Conservation (phyloP, 2,888 invertebrate genomes). For the Dastarcus helophoroides region DNA sequence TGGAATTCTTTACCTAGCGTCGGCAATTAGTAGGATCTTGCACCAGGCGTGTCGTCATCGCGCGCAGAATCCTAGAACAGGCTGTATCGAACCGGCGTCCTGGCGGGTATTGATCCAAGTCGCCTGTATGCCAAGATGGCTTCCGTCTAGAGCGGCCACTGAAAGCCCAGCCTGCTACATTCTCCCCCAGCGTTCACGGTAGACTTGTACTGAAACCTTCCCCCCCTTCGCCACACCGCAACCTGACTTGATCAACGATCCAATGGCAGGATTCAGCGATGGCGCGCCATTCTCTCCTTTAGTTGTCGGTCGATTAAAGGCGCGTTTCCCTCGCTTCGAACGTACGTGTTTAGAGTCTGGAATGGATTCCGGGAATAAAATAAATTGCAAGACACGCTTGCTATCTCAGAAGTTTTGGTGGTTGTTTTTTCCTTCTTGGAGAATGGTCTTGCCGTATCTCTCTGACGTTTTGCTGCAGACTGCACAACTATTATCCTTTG, state of each 20-base stretch:
- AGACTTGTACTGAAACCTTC: conserved; percentile 23
- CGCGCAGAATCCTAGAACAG: conserved; percentile 3
- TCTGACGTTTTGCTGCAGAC: too few relatives aligned
- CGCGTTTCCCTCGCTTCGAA: neutral
- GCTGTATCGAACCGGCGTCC: conserved; percentile 33
- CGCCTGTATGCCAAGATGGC: conserved; percentile 36
- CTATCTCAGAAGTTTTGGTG: conserved; percentile 26
- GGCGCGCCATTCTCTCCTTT: conserved; percentile 16
- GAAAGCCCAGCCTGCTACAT: conserved; percentile 30
- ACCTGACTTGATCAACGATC: conserved; percentile 30
- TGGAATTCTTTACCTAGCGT: too few relatives aligned
- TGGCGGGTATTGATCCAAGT: conserved; percentile 30
- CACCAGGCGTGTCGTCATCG: neutral
- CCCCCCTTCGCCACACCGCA: conserved; percentile 14
- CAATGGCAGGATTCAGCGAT: conserved; percentile 21
- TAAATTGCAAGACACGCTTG: conserved; percentile 35
- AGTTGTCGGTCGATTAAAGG: conserved; percentile 1
- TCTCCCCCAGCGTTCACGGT: conserved; percentile 26
- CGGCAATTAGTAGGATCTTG: too few relatives aligned
- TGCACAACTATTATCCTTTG: too few relatives aligned
- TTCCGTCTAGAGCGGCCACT: conserved; percentile 27
- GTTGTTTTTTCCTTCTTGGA: too few relatives aligned
- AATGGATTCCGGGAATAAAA: conserved; percentile 38
- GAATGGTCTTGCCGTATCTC: too few relatives aligned
- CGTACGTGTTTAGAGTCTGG: conserved; percentile 33